A percentile compares a stretch with the other conserved stretches of the same genome.
Conservation (phyloP, 2,797 vertebrate genomes). For the Babyrousa celebensis region DNA sequence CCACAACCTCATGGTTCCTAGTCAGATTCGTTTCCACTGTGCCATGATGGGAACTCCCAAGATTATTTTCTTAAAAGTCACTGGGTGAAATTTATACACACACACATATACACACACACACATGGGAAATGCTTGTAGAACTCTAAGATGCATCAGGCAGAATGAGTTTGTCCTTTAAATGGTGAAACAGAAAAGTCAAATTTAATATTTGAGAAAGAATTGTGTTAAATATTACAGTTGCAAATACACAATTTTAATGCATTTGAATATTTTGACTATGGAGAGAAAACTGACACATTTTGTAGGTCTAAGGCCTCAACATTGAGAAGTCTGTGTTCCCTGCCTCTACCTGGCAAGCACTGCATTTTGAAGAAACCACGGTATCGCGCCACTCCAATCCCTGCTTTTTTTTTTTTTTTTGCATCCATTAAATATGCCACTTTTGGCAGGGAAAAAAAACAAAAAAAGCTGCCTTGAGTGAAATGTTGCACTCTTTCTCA, state of each 20-base stretch:
- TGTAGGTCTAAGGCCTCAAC: neutral
- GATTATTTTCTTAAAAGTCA: neutral
- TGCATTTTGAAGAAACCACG: neutral
- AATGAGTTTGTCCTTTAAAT: neutral
- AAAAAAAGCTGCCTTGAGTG: neutral
- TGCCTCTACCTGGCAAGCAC: neutral
- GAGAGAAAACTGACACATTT: neutral
- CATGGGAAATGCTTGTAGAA: neutral
- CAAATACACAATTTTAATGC: neutral
- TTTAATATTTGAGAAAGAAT: neutral
- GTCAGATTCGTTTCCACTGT: too few relatives aligned
- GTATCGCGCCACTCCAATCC: neutral
- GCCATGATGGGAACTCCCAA: too few relatives aligned
- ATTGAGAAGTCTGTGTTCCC: neutral
- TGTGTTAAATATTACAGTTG: neutral
- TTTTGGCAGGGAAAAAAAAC: neutral
- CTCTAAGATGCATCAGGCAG: neutral
- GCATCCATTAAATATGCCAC: neutral
- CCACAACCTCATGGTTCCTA: too few relatives aligned
- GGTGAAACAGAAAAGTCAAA: neutral
- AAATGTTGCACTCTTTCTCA: neutral
- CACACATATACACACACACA: too few relatives aligned
- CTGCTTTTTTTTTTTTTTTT: neutral
- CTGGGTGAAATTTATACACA: neutral
- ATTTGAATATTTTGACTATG: conserved; percentile 9